Conservation (phyloP, 2,797 vertebrate species). For the Semotilus atromaculatus region DNA sequence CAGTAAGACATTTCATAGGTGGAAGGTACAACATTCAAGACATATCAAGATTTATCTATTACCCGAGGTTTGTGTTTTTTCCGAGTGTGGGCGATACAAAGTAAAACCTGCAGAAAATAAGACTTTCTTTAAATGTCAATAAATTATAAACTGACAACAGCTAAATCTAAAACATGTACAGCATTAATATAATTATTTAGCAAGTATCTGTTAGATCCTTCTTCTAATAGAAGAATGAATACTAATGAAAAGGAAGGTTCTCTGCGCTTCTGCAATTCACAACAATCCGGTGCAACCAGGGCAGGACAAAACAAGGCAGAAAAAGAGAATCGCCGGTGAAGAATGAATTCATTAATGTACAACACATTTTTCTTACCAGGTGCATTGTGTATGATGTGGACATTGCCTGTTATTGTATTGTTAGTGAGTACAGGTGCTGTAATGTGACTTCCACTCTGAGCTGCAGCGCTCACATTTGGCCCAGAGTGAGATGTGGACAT, state of each 20-base stretch:
- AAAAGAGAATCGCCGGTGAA: too few relatives aligned
- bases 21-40: neutral
- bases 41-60: neutral
- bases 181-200: neutral
- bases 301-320: too few relatives aligned
- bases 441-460: neutral
- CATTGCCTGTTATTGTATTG: conserved; percentile 1
- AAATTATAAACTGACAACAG: neutral
- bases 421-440: neutral
- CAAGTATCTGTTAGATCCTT: neutral
- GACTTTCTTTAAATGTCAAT: neutral
- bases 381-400: neutral
- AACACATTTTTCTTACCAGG: neutral
- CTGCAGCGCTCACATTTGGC: neutral
- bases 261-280: too few relatives aligned
- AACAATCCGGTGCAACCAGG: too few relatives aligned
- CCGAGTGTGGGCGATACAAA: neutral
- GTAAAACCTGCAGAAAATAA: neutral
- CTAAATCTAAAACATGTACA: neutral
- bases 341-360: neutral
- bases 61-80: neutral
- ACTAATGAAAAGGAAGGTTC: too few relatives aligned
- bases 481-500: neutral
- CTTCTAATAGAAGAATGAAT: neutral
- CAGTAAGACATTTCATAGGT: neutral